phyloP scores from a whole-genome alignment of 1,140 invertebrate genomes.

The Drosophila parabipectinata region DNA sequence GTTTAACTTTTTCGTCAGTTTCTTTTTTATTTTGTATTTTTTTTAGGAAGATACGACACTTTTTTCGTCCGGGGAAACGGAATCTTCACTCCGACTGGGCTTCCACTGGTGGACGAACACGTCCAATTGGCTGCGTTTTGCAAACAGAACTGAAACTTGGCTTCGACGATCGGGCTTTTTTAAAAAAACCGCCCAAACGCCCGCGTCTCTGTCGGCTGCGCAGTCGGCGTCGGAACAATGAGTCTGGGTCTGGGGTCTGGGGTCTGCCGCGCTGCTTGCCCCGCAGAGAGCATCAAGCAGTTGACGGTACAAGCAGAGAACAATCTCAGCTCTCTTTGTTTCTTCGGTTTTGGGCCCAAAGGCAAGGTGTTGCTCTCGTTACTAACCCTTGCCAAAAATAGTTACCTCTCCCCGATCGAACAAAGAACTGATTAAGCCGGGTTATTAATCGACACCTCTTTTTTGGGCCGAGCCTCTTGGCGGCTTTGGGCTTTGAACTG shows the following conservation, averaged over 20 bases:
- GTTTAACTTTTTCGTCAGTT: neutral
- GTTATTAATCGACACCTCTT: conserved; percentile 2
- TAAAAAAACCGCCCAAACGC: conserved; percentile 71
- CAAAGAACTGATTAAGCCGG: conserved; percentile 44
- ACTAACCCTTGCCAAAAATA: conserved; percentile 30
- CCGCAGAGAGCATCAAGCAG: conserved; percentile 7
- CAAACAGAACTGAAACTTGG: conserved; percentile 73
- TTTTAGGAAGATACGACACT: conserved; percentile 5
- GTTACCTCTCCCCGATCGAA: conserved; percentile 6
- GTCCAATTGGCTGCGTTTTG: conserved; percentile 66
- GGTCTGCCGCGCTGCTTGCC: conserved; percentile 10
- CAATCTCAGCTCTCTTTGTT: conserved; percentile 25
- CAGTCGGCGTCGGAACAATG: conserved; percentile 46
- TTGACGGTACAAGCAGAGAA: neutral
- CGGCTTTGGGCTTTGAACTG: conserved; percentile 7
- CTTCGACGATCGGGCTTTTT: conserved; percentile 51
- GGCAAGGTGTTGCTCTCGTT: neutral
- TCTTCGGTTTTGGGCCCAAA: neutral
- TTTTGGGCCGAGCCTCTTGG: conserved; percentile 31
- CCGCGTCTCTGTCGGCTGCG: conserved; percentile 28
- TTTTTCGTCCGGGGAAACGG: conserved; percentile 9
- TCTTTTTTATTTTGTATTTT: neutral
- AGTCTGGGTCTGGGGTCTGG: conserved; percentile 1
- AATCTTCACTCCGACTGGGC: conserved; percentile 1
- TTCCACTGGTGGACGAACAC: conserved; percentile 35